These are phyloP conservation scores for Vannuccia rotundouncinata DNA, from an alignment of 2,888 invertebrate species.

Conservation along the genomic window DNA sequence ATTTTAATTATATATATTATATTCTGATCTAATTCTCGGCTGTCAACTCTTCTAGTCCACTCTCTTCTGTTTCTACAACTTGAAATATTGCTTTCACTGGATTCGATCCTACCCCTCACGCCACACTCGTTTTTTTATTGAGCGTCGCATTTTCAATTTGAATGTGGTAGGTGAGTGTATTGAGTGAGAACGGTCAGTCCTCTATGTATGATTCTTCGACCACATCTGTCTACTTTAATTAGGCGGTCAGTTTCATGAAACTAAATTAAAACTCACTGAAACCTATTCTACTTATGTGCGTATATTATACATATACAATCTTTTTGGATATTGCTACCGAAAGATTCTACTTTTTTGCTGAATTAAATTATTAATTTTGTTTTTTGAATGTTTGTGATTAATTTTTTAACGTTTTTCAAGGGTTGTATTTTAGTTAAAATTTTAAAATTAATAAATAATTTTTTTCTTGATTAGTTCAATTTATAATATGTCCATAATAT, in stretches of 20 bases:
- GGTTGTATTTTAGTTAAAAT: background rate
- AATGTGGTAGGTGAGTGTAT: background rate
- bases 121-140: background rate
- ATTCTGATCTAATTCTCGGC: no score
- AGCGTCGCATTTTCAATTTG: background rate
- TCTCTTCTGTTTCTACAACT: background rate
- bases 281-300: background rate
- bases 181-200: background rate
- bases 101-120: background rate
- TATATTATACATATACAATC: background rate
- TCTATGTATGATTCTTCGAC: background rate
- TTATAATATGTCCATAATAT: no score
- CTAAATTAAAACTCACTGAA: background rate
- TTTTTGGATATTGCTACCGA: background rate
- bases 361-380: background rate
- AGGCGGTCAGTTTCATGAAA: background rate
- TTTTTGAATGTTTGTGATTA: background rate
- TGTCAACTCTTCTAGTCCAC: no score
- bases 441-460: background rate
- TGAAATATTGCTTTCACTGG: background rate
- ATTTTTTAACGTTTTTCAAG: background rate
- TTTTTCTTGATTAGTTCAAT: no score
- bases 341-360: no score
- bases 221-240: background rate
- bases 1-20: no score